A percentile compares a stretch with the other conserved stretches of the same genome.
phyloP scores from a whole-genome alignment of 2,888 invertebrate genomes.

The Hofmannophila pseudospretella region DNA sequence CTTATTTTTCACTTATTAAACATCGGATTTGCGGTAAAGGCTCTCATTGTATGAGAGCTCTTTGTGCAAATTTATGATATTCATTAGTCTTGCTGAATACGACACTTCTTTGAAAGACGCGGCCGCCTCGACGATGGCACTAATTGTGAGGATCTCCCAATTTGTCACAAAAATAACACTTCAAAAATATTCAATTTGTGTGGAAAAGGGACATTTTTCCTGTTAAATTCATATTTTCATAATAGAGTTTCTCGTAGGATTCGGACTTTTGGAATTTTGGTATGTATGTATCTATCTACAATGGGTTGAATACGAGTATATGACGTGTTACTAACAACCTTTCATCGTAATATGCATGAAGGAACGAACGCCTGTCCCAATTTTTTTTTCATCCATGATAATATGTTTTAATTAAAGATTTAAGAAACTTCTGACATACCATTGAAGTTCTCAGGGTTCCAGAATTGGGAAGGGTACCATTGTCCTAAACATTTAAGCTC shows the following conservation, averaged over 20 bases:
- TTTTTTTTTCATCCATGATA: too few relatives aligned
- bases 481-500: too few relatives aligned
- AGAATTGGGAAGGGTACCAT: too few relatives aligned
- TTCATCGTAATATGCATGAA: too few relatives aligned
- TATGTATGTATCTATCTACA: too few relatives aligned
- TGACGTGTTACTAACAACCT: too few relatives aligned
- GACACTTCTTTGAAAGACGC: slow-evolving; percentile 60
- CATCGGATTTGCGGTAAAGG: slow-evolving; percentile 10
- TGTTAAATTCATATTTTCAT: background rate
- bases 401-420: too few relatives aligned
- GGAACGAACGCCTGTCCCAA: too few relatives aligned
- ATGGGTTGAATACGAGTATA: too few relatives aligned
- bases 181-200: slow-evolving; percentile 22
- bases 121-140: slow-evolving; percentile 38
- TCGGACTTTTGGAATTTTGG: too few relatives aligned
- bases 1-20: slow-evolving; percentile 6
- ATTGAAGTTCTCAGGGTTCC: too few relatives aligned
- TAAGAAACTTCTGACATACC: too few relatives aligned
- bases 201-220: background rate
- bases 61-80: slow-evolving; percentile 57
- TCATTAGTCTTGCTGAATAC: slow-evolving; percentile 66
- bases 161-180: slow-evolving; percentile 53
- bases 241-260: background rate
- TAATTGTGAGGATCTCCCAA: slow-evolving; percentile 62
- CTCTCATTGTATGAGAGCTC: slow-evolving; percentile 31